A percentile compares a stretch with the other conserved stretches of the same genome.
phyloP scores from a whole-genome alignment of 2,113 vertebrate genomes.

The Anhinga rufa region DNA sequence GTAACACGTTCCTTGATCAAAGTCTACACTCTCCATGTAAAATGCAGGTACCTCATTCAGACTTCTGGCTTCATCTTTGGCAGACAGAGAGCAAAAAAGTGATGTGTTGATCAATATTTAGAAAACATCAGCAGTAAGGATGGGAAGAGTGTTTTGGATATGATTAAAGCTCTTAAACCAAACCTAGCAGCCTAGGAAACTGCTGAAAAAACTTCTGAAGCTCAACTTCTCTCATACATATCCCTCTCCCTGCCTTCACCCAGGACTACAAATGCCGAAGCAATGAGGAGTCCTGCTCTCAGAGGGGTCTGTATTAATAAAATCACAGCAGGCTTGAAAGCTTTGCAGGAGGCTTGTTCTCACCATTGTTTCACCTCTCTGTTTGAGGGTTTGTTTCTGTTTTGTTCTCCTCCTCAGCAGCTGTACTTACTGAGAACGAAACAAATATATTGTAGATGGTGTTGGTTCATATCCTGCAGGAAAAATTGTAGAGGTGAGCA shows the following conservation, averaged over 20 bases:
- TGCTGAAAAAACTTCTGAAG: background rate
- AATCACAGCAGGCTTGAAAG: background rate
- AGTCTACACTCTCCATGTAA: background rate
- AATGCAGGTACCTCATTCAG: background rate
- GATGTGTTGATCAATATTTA: background rate
- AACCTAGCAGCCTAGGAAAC: background rate
- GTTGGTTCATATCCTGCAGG: background rate
- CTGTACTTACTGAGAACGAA: background rate
- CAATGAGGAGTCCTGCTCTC: background rate
- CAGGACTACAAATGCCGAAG: background rate
- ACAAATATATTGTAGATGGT: background rate
- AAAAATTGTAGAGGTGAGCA: background rate
- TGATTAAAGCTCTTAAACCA: background rate
- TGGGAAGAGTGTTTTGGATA: background rate
- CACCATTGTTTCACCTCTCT: background rate
- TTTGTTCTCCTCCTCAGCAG: slow-evolving; percentile 3
- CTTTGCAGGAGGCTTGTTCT: background rate
- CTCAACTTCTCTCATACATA: background rate
- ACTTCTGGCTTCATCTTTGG: background rate
- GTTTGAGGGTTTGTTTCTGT: background rate
- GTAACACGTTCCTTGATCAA: background rate
- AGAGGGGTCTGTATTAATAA: background rate
- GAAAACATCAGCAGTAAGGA: background rate
- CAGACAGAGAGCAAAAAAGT: background rate
- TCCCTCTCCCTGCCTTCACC: background rate